These are phyloP conservation scores for Amyelois transitella DNA, from an alignment of 1,140 invertebrate species.

Conservation along the genomic window DNA sequence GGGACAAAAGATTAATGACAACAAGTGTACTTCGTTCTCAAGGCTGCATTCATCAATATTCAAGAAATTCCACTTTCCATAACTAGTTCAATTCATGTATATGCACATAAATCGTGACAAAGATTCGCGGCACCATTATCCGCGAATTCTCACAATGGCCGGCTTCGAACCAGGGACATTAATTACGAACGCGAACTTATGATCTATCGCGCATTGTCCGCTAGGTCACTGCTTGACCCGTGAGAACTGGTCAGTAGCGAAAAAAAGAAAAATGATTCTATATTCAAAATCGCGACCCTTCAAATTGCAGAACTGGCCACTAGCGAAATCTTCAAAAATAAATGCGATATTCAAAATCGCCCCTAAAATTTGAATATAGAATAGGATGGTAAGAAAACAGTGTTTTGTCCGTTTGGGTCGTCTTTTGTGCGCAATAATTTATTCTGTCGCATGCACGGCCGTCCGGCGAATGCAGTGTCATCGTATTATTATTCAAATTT, in stretches of 20 bases:
- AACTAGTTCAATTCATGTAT: constrained; percentile 41
- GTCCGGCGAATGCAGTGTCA: constrained; percentile 28
- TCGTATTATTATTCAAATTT: constrained; percentile 61
- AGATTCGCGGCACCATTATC: constrained; percentile 46
- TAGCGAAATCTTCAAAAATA: constrained; percentile 41
- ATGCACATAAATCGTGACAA: constrained; percentile 49
- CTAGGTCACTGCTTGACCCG: constrained; percentile 68
- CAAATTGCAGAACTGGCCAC: constrained; percentile 37
- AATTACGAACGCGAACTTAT: constrained; percentile 63
- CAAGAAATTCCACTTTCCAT: constrained; percentile 65
- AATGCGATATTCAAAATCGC: constrained; percentile 54
- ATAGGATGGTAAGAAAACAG: constrained; percentile 58
- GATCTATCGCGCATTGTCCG: constrained; percentile 52
- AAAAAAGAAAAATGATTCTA: constrained; percentile 50
- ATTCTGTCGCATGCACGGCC: constrained; percentile 52
- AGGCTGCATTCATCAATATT: constrained; percentile 56
- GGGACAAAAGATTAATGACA: constrained; percentile 47
- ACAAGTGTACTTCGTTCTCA: constrained; percentile 55
- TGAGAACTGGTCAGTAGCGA: constrained; percentile 49
- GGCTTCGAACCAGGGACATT: constrained; percentile 41
- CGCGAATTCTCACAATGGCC: constrained; percentile 54
- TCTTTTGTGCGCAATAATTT: constrained; percentile 59
- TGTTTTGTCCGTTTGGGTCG: constrained; percentile 44
- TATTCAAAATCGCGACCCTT: constrained; percentile 57
- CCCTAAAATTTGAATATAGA: constrained; percentile 71